Evolutionary conservation across 2,888 invertebrate genomes (phyloP).

Genomic region (Dryomyza anilis): DNA sequence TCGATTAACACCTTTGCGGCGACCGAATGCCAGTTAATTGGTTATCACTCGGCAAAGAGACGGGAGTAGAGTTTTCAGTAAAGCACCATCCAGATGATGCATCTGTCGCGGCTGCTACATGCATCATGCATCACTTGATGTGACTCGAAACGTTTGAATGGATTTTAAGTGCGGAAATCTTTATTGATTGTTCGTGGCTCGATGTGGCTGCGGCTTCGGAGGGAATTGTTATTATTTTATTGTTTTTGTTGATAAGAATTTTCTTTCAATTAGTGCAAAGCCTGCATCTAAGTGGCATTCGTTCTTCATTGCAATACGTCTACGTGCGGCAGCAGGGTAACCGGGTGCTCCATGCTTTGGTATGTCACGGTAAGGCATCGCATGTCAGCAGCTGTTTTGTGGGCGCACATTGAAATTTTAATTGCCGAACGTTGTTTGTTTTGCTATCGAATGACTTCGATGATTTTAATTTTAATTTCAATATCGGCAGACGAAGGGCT

Average conservation of each 20-base stretch:
- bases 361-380: neutral
- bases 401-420: slow-evolving; percentile 1
- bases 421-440: neutral
- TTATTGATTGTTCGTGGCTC: slow-evolving; percentile 49
- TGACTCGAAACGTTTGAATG: slow-evolving; percentile 17
- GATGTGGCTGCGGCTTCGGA: neutral
- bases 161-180: slow-evolving; percentile 55
- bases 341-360: neutral
- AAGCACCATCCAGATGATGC: neutral
- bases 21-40: slow-evolving; percentile 11
- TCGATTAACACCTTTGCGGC: slow-evolving; percentile 40
- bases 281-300: neutral
- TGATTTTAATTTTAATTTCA: too few relatives aligned
- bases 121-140: neutral
- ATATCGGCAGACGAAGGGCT: too few relatives aligned
- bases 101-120: neutral
- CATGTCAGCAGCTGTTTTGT: neutral
- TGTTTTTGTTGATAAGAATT: neutral
- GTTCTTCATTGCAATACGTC: neutral
- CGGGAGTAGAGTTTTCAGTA: neutral
- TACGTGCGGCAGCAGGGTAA: neutral
- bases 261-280: slow-evolving; percentile 13
- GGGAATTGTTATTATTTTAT: neutral
- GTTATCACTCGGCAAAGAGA: neutral
- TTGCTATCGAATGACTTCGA: too few relatives aligned